phyloP scores from a whole-genome alignment of 2,113 vertebrate genomes.

The Pardalotus punctatus region DNA sequence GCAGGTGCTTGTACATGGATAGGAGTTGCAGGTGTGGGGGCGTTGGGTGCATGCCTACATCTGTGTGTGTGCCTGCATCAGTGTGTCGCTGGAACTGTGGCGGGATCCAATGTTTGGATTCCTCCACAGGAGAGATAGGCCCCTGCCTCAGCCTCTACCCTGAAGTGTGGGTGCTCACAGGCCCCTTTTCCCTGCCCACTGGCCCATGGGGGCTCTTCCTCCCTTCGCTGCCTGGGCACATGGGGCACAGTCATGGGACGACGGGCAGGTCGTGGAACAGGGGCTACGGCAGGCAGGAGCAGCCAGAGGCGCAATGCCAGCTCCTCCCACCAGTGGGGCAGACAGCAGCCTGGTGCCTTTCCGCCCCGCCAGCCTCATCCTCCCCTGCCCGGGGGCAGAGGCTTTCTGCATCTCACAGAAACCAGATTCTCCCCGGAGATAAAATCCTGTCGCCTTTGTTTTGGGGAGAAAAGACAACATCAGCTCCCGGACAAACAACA shows the following conservation, averaged over 20 bases:
- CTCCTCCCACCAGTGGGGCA: not conserved
- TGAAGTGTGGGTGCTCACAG: not conserved
- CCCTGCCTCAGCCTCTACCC: not conserved
- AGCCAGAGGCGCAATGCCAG: not conserved
- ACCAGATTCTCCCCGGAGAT: conserved; percentile 32
- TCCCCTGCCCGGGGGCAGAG: not conserved
- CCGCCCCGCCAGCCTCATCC: not conserved
- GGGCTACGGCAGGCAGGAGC: not conserved
- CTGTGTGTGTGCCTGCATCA: not conserved
- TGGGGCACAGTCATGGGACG: not conserved
- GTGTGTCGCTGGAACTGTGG: not conserved
- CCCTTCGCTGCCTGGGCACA: not conserved
- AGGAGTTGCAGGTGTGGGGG: not conserved
- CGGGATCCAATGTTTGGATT: rapidly evolving
- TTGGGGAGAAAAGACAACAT: conserved; percentile 6
- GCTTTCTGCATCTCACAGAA: conserved; percentile 1
- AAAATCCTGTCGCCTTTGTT: conserved; percentile 37
- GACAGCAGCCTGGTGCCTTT: not conserved
- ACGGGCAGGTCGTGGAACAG: too few relatives aligned
- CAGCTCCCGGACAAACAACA: not conserved
- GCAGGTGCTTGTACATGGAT: not conserved
- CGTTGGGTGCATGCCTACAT: rapidly evolving
- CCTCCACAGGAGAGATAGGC: not conserved
- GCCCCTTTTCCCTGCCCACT: not conserved
- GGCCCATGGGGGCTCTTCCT: not conserved